Conservation (phyloP, 2,113 vertebrate genomes). For the Festucalex cinctus region DNA sequence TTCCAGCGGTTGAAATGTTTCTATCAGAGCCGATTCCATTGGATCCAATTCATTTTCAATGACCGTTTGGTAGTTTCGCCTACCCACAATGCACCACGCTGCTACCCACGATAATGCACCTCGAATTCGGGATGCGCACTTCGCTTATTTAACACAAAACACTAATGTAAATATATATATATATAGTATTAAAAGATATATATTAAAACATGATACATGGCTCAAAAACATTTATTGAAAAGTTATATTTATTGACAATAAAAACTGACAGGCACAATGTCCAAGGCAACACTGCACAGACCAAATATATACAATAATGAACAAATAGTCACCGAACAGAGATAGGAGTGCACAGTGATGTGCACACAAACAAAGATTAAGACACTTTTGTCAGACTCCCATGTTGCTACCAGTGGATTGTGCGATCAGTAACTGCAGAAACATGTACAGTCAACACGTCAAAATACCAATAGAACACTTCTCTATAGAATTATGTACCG, state of each 20-base stretch:
- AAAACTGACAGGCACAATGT: conserved; percentile 46
- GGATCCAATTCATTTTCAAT: too few species aligned
- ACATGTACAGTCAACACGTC: background rate
- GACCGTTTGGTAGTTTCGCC: too few species aligned
- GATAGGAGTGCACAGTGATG: conserved; percentile 12
- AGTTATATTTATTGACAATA: conserved; percentile 51
- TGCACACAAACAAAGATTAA: background rate
- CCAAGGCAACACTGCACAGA: conserved; percentile 39
- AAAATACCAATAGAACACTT: conserved; percentile 16
- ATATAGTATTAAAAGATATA: too few species aligned
- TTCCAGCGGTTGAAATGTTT: too few species aligned
- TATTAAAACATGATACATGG: too few species aligned
- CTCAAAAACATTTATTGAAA: conserved; percentile 17
- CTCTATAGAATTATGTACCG: conserved; percentile 14
- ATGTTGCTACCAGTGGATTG: background rate
- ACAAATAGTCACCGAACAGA: conserved; percentile 16
- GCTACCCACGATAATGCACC: too few species aligned
- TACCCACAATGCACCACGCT: too few species aligned
- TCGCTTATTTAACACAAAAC: too few species aligned
- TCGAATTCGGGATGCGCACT: too few species aligned
- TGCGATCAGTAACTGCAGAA: background rate
- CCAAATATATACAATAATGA: conserved; percentile 35
- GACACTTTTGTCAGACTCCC: background rate
- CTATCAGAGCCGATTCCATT: too few species aligned
- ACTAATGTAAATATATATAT: too few species aligned